Evolutionary conservation across 2,888 invertebrate species (phyloP).

Genomic region (Malthinus flaveolus): DNA sequence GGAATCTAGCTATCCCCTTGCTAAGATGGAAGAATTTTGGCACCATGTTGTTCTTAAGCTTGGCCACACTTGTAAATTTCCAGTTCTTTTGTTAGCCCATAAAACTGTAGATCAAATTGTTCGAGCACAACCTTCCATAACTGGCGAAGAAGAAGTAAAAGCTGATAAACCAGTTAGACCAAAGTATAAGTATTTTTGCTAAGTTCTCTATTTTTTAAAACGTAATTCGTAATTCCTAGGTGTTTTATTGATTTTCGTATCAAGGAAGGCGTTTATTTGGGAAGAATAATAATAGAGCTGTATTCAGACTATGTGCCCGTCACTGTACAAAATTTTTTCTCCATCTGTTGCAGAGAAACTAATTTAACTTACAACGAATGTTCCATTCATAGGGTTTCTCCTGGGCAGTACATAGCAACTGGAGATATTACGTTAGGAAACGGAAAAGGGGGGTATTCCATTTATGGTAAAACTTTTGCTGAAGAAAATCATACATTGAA

Average conservation of each 20-base stretch:
- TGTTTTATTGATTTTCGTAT: conserved; percentile 52
- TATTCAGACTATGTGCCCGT: conserved; percentile 51
- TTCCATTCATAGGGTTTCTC: conserved; percentile 55
- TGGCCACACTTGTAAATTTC: conserved; percentile 41
- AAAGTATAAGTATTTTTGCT: conserved; percentile 17
- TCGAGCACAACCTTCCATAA: conserved; percentile 43
- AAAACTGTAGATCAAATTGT: conserved; percentile 42
- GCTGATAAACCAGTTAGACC: conserved; percentile 19
- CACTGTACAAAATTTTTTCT: conserved; percentile 53
- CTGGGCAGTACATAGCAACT: conserved; percentile 57
- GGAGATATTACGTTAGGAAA: conserved; percentile 59
- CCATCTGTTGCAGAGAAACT: conserved; percentile 43
- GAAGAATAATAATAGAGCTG: conserved; percentile 50
- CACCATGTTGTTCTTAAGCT: conserved; percentile 36
- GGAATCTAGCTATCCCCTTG: conserved; percentile 37
- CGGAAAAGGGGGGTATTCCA: conserved; percentile 57
- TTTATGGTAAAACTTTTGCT: conserved; percentile 55
- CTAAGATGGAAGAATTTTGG: conserved; percentile 39
- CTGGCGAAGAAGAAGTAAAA: conserved; percentile 32
- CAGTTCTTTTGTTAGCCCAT: conserved; percentile 38
- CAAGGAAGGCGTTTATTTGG: conserved; percentile 45
- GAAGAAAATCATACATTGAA: conserved; percentile 56
- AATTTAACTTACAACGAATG: conserved; percentile 48
- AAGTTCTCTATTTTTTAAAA: not conserved
- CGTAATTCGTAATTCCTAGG: conserved; percentile 34